phyloP scores from a whole-genome alignment of 2,888 invertebrate genomes.

The Liopterus haemorrhoidalis region DNA sequence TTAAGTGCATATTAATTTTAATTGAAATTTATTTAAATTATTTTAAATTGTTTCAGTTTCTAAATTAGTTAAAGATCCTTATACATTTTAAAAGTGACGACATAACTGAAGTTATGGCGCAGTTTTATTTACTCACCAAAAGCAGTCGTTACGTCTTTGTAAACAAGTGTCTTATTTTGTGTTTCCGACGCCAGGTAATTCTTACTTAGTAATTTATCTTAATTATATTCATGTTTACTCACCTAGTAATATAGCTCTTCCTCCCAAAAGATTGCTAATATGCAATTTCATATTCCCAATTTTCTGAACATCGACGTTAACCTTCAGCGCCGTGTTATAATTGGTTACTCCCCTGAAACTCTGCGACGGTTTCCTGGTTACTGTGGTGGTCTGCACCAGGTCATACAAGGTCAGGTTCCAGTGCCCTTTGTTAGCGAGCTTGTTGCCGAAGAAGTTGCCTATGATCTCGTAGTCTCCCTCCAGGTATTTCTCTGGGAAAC shows the following conservation, averaged over 20 bases:
- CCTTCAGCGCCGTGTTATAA: conserved; percentile 48
- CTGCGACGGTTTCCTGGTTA: conserved; percentile 51
- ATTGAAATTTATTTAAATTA: no score
- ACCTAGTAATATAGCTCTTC: conserved; percentile 60
- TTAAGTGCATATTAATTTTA: no score
- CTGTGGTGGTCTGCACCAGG: conserved; percentile 59
- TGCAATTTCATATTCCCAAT: conserved; percentile 74
- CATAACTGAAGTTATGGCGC: no score
- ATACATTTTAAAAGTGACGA: no score
- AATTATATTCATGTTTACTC: conserved; percentile 33
- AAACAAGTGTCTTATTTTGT: no score
- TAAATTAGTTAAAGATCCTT: no score
- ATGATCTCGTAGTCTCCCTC: conserved; percentile 62
- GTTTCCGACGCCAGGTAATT: no score
- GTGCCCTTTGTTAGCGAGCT: conserved; percentile 58
- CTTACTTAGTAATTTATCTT: no score
- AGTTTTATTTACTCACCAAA: no score
- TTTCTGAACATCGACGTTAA: conserved; percentile 65
- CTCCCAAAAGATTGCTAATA: conserved; percentile 65
- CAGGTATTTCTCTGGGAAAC: conserved; percentile 74
- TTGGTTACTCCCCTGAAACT: conserved; percentile 38
- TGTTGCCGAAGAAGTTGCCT: conserved; percentile 58
- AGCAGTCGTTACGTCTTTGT: no score
- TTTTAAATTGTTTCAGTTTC: no score
- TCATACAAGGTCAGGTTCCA: conserved; percentile 73